Evolutionary conservation across 37 sponge, comb jelly and placozoan genomes (phyloP).

Genomic region (Crambe crambe): DNA sequence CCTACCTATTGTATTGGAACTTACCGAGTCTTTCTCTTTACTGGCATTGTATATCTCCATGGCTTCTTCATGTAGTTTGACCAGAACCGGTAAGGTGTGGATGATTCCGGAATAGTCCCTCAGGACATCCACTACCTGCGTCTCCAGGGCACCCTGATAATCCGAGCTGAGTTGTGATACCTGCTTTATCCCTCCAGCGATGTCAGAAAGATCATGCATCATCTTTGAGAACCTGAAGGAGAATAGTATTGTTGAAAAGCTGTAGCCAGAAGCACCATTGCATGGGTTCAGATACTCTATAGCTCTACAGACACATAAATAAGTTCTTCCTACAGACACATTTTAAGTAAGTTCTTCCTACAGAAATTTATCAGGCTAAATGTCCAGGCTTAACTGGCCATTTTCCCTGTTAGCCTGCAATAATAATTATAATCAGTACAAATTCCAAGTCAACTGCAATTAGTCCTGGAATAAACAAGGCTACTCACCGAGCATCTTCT

Average conservation of each 20-base stretch:
- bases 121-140: constrained; percentile 23
- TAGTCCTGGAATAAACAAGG: background rate
- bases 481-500: constrained; percentile 18
- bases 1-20: no score
- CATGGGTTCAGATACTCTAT: background rate
- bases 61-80: constrained; percentile 78
- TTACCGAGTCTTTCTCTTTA: constrained; percentile 76
- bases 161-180: constrained; percentile 5
- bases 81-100: constrained; percentile 74
- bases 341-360: no score
- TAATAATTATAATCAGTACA: no score
- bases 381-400: no score
- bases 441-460: no score
- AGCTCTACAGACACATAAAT: no score
- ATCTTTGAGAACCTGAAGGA: constrained; percentile 47
- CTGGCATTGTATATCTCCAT: constrained; percentile 69
- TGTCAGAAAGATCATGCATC: constrained; percentile 39
- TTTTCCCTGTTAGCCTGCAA: no score
- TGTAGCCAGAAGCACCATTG: no score
- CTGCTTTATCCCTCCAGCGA: constrained; percentile 40
- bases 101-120: constrained; percentile 66
- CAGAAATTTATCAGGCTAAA: no score
- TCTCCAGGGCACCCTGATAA: constrained; percentile 65
- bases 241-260: no score
- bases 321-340: no score